These are phyloP conservation scores for Alectura lathami DNA, from an alignment of 2,113 vertebrate species.

Conservation along the genomic window DNA sequence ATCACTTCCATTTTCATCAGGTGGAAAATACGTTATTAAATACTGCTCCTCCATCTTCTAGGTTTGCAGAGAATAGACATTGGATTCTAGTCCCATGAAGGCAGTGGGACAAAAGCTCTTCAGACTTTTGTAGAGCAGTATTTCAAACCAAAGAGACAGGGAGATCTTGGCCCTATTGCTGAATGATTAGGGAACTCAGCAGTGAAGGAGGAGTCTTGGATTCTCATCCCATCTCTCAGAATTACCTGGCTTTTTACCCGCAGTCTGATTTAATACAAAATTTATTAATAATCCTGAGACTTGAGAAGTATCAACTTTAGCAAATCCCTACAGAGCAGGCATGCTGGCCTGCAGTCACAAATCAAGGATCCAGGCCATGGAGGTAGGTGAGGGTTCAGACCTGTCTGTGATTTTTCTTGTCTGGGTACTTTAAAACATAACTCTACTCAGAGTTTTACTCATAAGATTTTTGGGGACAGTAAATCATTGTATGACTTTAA, in stretches of 20 bases:
- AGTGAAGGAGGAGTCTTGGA: background rate
- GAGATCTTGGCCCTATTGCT: background rate
- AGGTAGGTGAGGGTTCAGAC: background rate
- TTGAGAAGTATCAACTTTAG: background rate
- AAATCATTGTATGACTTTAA: background rate
- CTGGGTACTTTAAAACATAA: background rate
- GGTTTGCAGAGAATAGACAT: background rate
- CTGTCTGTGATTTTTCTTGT: background rate
- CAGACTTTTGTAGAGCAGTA: background rate
- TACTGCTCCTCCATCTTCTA: background rate
- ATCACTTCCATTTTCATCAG: background rate
- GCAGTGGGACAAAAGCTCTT: background rate
- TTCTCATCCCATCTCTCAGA: background rate
- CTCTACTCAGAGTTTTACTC: background rate
- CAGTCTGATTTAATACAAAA: background rate
- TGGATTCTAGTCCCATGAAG: background rate
- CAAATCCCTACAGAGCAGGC: background rate
- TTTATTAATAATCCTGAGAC: background rate
- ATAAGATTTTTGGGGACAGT: background rate
- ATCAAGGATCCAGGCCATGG: background rate
- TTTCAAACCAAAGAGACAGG: background rate
- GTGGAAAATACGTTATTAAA: background rate
- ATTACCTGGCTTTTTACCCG: background rate
- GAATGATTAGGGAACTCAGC: background rate
- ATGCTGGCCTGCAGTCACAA: background rate